Evolutionary conservation across 2,888 invertebrate genomes (phyloP).

Genomic region (Oxyscelio sp.): DNA sequence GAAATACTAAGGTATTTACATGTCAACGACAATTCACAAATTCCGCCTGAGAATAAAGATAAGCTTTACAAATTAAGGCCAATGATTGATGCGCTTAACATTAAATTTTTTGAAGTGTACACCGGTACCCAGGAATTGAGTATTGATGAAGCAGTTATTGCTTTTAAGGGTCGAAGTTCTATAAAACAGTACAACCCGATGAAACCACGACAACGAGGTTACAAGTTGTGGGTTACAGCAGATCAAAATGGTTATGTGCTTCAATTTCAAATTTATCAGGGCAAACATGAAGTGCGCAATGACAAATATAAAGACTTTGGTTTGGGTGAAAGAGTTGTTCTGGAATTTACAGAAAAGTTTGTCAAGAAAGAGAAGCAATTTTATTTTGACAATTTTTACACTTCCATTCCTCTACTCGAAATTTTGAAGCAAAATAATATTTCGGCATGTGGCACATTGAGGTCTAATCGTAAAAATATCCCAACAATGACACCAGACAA

Average conservation of each 20-base stretch:
- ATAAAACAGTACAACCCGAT: conserved; percentile 35
- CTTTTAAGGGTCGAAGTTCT: conserved; percentile 30
- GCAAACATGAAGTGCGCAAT: conserved; percentile 23
- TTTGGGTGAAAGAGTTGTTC: conserved; percentile 43
- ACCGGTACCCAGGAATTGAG: conserved; percentile 8
- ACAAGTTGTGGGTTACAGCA: conserved; percentile 30
- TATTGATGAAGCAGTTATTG: conserved; percentile 38
- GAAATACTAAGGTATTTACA: conserved; percentile 1
- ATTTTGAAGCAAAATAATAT: conserved; percentile 32
- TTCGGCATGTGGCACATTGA: no score
- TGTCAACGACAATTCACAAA: conserved; percentile 19
- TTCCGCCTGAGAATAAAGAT: conserved; percentile 21
- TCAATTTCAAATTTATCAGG: conserved; percentile 31
- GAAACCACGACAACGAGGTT: conserved; percentile 18
- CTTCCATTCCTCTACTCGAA: conserved; percentile 29
- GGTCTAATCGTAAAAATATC: conserved; percentile 25
- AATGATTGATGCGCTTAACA: conserved; percentile 29
- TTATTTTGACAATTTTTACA: conserved; percentile 45
- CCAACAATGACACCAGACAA: conserved; percentile 28
- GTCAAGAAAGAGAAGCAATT: neutral
- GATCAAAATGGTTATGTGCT: conserved; percentile 28
- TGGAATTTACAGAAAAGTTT: conserved; percentile 32
- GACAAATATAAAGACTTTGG: conserved; percentile 30
- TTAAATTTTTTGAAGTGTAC: conserved; percentile 21
- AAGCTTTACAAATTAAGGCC: conserved; percentile 38